A percentile compares a stretch with the other conserved stretches of the same genome.
These are phyloP conservation scores for Acanthopleura granulata DNA, from an alignment of 2,888 invertebrate genomes.

Conservation along the genomic window DNA sequence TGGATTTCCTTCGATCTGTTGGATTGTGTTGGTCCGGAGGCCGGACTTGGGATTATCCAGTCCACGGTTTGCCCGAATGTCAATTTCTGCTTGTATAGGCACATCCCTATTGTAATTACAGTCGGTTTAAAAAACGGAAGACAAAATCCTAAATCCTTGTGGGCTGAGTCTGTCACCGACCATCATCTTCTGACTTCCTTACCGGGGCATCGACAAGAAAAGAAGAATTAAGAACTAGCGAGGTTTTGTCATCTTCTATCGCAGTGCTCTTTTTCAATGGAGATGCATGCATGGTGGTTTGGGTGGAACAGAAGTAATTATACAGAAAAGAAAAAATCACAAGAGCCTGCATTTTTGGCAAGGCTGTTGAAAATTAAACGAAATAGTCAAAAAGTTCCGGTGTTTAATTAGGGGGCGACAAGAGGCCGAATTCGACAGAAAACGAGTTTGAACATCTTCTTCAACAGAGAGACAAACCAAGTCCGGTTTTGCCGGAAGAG, in stretches of 20 bases:
- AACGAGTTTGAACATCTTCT: not conserved
- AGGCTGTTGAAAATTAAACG: not conserved
- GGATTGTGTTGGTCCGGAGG: too few relatives aligned
- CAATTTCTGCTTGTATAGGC: constrained; percentile 6
- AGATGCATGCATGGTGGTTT: too few relatives aligned
- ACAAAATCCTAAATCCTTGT: not conserved
- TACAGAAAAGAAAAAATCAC: not conserved
- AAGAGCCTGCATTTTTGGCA: not conserved
- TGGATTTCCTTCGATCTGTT: not conserved
- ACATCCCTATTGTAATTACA: constrained; percentile 2
- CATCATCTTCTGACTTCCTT: not conserved
- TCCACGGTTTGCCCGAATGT: not conserved
- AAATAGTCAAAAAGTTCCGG: not conserved
- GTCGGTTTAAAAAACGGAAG: not conserved
- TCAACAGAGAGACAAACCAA: not conserved
- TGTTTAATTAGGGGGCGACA: not conserved
- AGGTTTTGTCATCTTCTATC: too few relatives aligned
- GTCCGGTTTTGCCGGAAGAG: not conserved
- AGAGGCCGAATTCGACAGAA: not conserved
- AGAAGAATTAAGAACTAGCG: not conserved
- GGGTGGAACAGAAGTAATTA: too few relatives aligned
- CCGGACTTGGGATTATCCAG: not conserved
- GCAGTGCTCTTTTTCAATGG: too few relatives aligned
- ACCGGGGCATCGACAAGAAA: not conserved
- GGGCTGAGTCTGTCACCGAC: not conserved